Conservation (phyloP, 2,888 invertebrate genomes). For the Patella pellucida region DNA sequence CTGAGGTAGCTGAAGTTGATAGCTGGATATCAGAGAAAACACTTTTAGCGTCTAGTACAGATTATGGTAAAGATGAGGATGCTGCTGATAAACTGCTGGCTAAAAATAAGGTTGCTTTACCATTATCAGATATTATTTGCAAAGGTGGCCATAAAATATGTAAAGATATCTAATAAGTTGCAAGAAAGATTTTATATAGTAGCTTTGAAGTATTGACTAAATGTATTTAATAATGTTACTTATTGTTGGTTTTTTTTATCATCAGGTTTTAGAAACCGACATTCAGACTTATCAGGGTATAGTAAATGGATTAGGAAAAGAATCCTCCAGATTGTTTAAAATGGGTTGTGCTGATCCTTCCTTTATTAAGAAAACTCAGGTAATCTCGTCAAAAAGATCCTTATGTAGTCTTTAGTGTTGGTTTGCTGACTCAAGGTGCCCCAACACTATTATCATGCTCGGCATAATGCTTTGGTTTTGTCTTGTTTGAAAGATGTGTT, state of each 20-base stretch:
- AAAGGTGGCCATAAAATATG: background rate
- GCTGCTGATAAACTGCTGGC: constrained; percentile 93
- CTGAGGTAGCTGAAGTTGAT: constrained; percentile 96
- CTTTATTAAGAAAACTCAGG: constrained; percentile 64
- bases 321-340: constrained; percentile 62
- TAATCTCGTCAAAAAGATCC: constrained; percentile 23
- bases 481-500: background rate
- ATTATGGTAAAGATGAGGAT: constrained; percentile 93
- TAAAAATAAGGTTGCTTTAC: constrained; percentile 84
- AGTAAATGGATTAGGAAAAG: constrained; percentile 62
- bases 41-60: constrained; percentile 87
- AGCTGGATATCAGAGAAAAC: constrained; percentile 97
- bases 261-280: constrained; percentile 78
- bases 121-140: background rate
- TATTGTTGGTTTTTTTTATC: constrained; percentile 9
- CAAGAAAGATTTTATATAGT: too few relatives aligned
- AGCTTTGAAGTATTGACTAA: too few relatives aligned
- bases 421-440: too few relatives aligned
- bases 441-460: too few relatives aligned
- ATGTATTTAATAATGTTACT: too few relatives aligned
- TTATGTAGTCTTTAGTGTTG: background rate
- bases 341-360: constrained; percentile 87
- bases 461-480: background rate
- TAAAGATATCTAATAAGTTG: background rate
- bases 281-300: constrained; percentile 66